These are phyloP conservation scores for Chalcosyrphus nemorum DNA, from an alignment of 2,888 invertebrate species.

Conservation along the genomic window DNA sequence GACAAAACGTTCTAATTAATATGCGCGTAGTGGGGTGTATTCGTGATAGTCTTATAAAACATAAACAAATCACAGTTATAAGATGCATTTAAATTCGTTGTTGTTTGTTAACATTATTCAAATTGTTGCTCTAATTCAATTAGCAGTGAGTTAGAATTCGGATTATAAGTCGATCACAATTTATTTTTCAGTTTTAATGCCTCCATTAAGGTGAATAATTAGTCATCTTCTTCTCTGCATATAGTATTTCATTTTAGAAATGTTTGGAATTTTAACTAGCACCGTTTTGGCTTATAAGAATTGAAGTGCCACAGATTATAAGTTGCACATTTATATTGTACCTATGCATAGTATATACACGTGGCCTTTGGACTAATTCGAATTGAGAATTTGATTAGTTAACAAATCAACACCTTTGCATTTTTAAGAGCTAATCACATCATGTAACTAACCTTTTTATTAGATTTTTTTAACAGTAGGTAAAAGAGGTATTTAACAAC, in stretches of 20 bases:
- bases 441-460: too few species aligned
- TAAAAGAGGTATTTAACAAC: too few species aligned
- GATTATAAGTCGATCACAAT: not conserved
- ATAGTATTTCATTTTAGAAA: not conserved
- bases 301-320: too few species aligned
- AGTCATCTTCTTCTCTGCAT: not conserved
- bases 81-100: not conserved
- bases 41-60: not conserved
- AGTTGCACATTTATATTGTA: too few species aligned
- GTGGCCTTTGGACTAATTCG: too few species aligned
- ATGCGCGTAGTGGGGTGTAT: not conserved
- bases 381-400: too few species aligned
- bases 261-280: too few species aligned
- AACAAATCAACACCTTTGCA: too few species aligned
- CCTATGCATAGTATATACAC: too few species aligned
- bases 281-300: too few species aligned
- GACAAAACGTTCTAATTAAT: not conserved
- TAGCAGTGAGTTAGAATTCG: not conserved
- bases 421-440: too few species aligned
- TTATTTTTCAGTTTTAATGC: not conserved
- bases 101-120: not conserved
- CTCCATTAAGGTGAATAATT: not conserved
- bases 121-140: not conserved
- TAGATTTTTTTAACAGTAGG: too few species aligned
- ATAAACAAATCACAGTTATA: not conserved